A percentile compares a stretch with the other conserved stretches of the same genome.
phyloP scores from a whole-genome alignment of 2,113 vertebrate genomes.

The Prunella fulvescens region DNA sequence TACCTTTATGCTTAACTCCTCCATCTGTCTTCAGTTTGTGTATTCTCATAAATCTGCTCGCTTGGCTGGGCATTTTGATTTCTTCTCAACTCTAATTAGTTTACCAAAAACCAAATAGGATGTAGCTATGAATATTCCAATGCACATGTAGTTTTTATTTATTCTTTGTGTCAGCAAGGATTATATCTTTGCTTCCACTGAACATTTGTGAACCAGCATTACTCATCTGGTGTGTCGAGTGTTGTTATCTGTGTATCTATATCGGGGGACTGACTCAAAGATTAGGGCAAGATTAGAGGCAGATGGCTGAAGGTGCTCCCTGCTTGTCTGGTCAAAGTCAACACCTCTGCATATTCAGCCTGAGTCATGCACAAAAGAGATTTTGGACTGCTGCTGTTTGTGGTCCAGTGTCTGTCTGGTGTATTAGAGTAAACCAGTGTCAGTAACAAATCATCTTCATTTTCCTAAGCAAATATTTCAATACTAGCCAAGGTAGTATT shows the following conservation, averaged over 20 bases:
- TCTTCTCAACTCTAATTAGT: neutral
- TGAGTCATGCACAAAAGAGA: neutral
- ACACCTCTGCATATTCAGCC: neutral
- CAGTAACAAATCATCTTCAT: neutral
- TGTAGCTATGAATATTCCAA: neutral
- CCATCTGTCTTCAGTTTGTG: neutral
- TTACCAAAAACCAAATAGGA: neutral
- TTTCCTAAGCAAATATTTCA: neutral
- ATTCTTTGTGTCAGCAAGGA: neutral
- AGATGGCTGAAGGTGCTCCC: neutral
- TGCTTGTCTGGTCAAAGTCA: neutral
- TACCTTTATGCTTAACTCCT: neutral
- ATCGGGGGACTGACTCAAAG: neutral
- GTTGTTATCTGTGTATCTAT: neutral
- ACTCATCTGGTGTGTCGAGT: neutral
- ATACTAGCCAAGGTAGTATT: neutral
- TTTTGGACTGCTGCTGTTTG: neutral
- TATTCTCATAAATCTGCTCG: neutral
- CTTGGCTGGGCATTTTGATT: neutral
- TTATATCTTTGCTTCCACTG: neutral
- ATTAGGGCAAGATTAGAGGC: neutral
- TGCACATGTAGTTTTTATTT: neutral
- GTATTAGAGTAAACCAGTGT: neutral
- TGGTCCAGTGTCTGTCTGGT: neutral
- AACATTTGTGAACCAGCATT: neutral